Conservation (phyloP, 2,113 vertebrate species). For the Gopherus evgoodei region DNA sequence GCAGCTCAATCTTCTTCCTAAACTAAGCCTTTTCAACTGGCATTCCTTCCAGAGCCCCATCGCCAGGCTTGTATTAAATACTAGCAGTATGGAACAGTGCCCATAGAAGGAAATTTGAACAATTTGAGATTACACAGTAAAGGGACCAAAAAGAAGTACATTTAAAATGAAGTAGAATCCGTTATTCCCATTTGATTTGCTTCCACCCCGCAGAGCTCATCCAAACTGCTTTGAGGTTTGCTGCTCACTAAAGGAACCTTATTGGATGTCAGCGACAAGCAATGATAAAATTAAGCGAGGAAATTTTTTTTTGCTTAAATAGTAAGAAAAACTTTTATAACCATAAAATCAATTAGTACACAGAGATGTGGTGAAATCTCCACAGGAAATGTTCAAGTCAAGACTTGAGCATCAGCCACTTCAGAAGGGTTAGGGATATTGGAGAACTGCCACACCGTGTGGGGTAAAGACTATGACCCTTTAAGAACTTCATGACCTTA, state of each 20-base stretch:
- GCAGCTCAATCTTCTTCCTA: not conserved
- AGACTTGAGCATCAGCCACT: slow-evolving; percentile 51
- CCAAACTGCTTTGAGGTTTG: slow-evolving; percentile 51
- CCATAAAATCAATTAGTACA: slow-evolving; percentile 15
- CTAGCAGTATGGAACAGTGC: not conserved
- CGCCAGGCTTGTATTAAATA: not conserved
- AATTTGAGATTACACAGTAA: not conserved
- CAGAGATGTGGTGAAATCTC: slow-evolving; percentile 53
- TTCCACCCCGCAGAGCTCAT: slow-evolving; percentile 11
- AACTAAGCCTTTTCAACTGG: not conserved
- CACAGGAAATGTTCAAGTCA: slow-evolving; percentile 55
- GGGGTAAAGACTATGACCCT: slow-evolving; percentile 1
- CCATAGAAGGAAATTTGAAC: slow-evolving; percentile 20
- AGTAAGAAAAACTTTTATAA: slow-evolving; percentile 55
- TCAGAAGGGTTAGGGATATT: not conserved
- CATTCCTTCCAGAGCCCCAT: not conserved
- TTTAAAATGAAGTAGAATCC: not conserved
- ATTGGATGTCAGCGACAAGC: slow-evolving; percentile 42
- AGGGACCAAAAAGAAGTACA: slow-evolving; percentile 29
- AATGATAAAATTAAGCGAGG: slow-evolving; percentile 56
- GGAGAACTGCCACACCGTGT: not conserved
- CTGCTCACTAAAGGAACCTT: slow-evolving; percentile 35
- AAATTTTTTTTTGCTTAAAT: slow-evolving; percentile 35
- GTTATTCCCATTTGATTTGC: slow-evolving; percentile 24
- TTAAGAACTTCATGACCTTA: not conserved